These are phyloP conservation scores for Toxotes lorentzi DNA, from an alignment of 2,797 vertebrate species.

Conservation along the genomic window DNA sequence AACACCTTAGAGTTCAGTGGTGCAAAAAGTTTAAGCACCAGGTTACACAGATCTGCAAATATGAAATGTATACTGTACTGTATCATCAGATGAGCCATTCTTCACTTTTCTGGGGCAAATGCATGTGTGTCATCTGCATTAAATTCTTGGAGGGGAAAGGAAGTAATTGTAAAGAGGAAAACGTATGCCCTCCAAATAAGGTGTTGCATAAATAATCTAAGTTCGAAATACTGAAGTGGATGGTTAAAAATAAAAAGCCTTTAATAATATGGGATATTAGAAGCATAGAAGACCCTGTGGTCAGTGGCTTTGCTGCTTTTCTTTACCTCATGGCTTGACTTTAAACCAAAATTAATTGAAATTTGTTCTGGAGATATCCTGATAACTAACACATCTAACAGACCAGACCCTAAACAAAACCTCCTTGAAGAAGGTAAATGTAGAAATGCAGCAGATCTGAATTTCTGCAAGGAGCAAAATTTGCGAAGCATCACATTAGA, in stretches of 20 bases:
- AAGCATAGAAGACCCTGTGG: neutral
- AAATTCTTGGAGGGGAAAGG: neutral
- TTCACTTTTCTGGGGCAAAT: neutral
- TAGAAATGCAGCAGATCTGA: neutral
- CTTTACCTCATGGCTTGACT: neutral
- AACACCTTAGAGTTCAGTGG: slow-evolving; percentile 30
- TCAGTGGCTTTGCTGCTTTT: neutral
- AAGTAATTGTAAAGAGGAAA: too few species aligned
- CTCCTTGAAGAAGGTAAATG: neutral
- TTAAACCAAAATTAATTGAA: neutral
- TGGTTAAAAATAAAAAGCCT: neutral
- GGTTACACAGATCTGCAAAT: neutral
- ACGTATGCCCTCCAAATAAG: neutral
- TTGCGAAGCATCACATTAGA: slow-evolving; percentile 1
- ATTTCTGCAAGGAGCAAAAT: neutral
- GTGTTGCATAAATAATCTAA: neutral
- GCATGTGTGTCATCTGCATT: neutral
- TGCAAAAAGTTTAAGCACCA: slow-evolving; percentile 5
- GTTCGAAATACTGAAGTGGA: neutral
- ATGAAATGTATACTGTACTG: neutral
- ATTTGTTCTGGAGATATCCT: neutral
- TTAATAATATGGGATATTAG: neutral
- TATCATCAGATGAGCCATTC: neutral
- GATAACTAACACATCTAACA: neutral
- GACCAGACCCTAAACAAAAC: neutral